Conservation (phyloP, 2,797 vertebrate genomes). For the Sus cebifrons region DNA sequence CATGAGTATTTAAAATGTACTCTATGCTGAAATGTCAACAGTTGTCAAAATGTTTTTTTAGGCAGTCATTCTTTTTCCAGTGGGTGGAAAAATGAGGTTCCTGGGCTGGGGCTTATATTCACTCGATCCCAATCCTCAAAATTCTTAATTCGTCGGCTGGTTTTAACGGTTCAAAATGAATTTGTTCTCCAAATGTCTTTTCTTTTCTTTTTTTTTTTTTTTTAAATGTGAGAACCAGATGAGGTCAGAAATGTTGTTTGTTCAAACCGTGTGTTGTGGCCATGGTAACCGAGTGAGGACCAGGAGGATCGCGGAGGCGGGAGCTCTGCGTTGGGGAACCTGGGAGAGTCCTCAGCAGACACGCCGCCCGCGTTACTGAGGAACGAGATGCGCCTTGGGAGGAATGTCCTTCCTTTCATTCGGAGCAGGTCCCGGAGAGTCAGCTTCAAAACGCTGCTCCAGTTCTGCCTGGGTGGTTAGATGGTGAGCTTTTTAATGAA, state of each 20-base stretch:
- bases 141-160: not conserved
- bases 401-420: constrained; percentile 69
- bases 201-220: constrained; percentile 6
- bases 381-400: constrained; percentile 55
- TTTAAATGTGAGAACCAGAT: constrained; percentile 67
- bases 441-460: constrained; percentile 49
- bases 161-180: constrained; percentile 71
- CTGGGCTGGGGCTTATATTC: constrained; percentile 38
- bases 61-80: constrained; percentile 1
- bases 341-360: constrained; percentile 34
- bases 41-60: constrained; percentile 51
- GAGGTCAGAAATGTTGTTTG: constrained; percentile 78
- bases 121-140: constrained; percentile 2
- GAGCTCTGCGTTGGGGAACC: constrained; percentile 48
- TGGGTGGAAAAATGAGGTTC: constrained; percentile 52
- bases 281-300: constrained; percentile 72
- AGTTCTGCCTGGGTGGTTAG: constrained; percentile 61
- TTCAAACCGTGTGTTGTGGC: constrained; percentile 67
- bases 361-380: constrained; percentile 60
- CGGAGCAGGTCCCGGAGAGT: constrained; percentile 23
- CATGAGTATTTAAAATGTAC: constrained; percentile 68
- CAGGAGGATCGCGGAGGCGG: constrained; percentile 42
- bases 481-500: constrained; percentile 73
- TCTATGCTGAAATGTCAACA: constrained; percentile 55
- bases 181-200: constrained; percentile 61